Percentiles rank a stretch among this genome's conserved stretches.
These are phyloP conservation scores for Frankliniella fusca DNA, from an alignment of 2,888 invertebrate species.

Conservation along the genomic window DNA sequence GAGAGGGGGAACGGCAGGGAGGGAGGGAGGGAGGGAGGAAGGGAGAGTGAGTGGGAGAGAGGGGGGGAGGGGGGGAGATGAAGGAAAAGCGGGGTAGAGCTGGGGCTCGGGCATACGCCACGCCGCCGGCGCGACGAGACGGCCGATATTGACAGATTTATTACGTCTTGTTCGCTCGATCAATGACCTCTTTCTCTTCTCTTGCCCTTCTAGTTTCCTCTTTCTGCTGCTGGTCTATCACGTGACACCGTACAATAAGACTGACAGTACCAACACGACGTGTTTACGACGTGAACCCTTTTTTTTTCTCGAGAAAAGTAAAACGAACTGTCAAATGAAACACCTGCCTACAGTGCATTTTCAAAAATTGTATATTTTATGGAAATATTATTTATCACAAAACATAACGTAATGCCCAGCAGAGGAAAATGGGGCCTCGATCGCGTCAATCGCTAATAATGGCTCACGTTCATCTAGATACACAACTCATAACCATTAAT, in stretches of 20 bases:
- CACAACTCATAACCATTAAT: slow-evolving; percentile 1
- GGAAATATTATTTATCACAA: no score
- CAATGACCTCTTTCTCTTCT: not conserved
- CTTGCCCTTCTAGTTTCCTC: no score
- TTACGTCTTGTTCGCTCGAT: slow-evolving; percentile 6
- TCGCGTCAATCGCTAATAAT: not conserved
- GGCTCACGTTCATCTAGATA: slow-evolving; percentile 1
- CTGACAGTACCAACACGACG: no score
- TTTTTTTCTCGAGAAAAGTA: no score
- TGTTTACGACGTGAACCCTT: no score
- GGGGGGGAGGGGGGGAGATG: not conserved
- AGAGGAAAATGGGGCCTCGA: not conserved
- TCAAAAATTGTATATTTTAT: no score
- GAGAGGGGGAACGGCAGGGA: not conserved
- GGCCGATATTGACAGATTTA: slow-evolving; percentile 23
- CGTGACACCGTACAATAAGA: no score
- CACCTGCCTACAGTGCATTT: no score
- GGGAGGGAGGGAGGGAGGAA: not conserved
- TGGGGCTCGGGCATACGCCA: not conserved
- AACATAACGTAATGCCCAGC: no score
- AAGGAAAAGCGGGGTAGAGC: not conserved
- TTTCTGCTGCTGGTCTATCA: no score
- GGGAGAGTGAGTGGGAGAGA: not conserved
- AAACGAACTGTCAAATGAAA: no score
- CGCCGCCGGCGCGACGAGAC: not conserved